phyloP scores from a whole-genome alignment of 2,888 invertebrate genomes.

The Pseudanteris insignis region DNA sequence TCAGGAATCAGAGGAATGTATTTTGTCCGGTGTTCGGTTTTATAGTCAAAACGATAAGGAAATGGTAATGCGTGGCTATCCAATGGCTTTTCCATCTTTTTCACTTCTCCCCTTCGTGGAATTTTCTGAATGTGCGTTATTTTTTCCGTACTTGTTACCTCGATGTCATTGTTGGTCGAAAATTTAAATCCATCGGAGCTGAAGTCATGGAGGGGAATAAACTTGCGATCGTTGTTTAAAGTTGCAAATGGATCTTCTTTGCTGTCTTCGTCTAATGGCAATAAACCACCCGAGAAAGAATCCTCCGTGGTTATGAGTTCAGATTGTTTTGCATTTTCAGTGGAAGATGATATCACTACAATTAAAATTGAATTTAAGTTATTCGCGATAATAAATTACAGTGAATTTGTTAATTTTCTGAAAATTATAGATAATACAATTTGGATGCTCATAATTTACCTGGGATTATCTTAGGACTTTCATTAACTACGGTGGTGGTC shows the following conservation, averaged over 20 bases:
- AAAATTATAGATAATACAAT: too few species aligned
- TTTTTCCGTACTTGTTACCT: constrained; percentile 37
- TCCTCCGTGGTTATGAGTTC: constrained; percentile 5
- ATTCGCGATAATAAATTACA: too few species aligned
- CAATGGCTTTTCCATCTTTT: constrained; percentile 28
- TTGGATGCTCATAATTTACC: constrained; percentile 11
- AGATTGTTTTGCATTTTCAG: constrained; percentile 4
- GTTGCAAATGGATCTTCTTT: constrained; percentile 13
- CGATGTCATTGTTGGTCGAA: constrained; percentile 37
- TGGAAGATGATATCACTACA: constrained; percentile 26
- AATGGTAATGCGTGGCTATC: constrained; percentile 53
- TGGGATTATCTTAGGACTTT: constrained; percentile 16
- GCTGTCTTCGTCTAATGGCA: constrained; percentile 12
- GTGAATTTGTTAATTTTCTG: too few species aligned
- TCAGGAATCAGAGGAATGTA: constrained; percentile 63
- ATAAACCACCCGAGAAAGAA: constrained; percentile 7
- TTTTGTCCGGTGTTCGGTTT: constrained; percentile 60
- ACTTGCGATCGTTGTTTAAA: constrained; percentile 50
- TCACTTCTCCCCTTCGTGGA: constrained; percentile 41
- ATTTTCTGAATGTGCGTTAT: constrained; percentile 58
- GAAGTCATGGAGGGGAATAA: constrained; percentile 57
- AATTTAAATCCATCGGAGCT: constrained; percentile 40
- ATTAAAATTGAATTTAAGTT: background rate
- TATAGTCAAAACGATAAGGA: constrained; percentile 62
- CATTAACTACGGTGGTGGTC: constrained; percentile 10